phyloP scores from a whole-genome alignment of 2,113 vertebrate species.

The Sander lucioperca region DNA sequence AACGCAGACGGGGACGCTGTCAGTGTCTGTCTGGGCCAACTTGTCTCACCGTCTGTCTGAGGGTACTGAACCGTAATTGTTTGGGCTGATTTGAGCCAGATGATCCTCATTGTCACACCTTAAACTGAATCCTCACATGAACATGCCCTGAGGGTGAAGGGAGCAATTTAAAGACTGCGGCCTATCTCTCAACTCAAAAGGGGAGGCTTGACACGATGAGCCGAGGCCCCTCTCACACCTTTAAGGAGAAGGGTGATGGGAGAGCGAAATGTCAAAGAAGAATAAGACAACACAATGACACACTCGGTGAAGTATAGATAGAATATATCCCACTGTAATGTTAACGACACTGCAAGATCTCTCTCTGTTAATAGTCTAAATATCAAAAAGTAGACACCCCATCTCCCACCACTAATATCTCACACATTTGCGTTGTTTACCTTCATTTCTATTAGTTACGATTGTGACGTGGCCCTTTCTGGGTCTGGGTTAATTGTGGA shows the following conservation, averaged over 20 bases:
- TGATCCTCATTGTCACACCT: constrained; percentile 73
- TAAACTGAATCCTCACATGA: constrained; percentile 67
- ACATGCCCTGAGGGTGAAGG: constrained; percentile 49
- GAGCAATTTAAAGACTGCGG: constrained; percentile 53
- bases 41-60: constrained; percentile 53
- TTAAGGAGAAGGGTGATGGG: neutral
- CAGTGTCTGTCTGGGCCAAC: constrained; percentile 61
- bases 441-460: neutral
- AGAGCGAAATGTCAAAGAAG: constrained; percentile 17
- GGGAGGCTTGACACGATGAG: constrained; percentile 51
- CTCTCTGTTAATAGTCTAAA: neutral
- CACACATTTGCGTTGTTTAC: neutral
- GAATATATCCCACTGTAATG: neutral
- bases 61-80: constrained; percentile 60
- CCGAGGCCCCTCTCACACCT: constrained; percentile 38
- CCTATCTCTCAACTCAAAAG: constrained; percentile 62
- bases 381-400: neutral
- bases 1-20: constrained; percentile 46
- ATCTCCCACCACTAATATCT: neutral
- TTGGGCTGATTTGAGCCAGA: constrained; percentile 70
- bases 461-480: neutral
- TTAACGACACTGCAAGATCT: neutral
- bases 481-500: neutral
- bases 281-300: neutral
- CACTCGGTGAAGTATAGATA: neutral